Conservation (phyloP, 2,797 vertebrate genomes). For the Aulostomus chinensis region DNA sequence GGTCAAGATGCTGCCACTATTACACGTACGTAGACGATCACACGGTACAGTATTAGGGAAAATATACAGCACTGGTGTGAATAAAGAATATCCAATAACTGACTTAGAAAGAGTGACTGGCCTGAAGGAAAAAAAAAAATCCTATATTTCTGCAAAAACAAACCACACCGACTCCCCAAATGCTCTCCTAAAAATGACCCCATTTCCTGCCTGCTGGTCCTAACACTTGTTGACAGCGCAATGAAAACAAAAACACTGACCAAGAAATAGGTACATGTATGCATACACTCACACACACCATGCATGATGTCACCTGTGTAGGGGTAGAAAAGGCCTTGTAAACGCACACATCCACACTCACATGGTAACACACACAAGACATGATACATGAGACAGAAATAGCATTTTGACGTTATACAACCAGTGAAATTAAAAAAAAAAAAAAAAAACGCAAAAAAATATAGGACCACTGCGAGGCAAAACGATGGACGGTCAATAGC, state of each 20-base stretch:
- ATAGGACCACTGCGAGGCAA: slow-evolving; percentile 69
- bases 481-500: slow-evolving; percentile 72
- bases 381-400: slow-evolving; percentile 65
- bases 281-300: slow-evolving; percentile 33
- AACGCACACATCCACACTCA: slow-evolving; percentile 27
- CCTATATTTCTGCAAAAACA: too few relatives aligned
- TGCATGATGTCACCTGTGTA: slow-evolving; percentile 58
- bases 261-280: slow-evolving; percentile 54
- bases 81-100: too few relatives aligned
- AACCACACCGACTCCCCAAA: too few relatives aligned
- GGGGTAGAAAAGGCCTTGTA: slow-evolving; percentile 41
- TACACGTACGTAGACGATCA: too few relatives aligned
- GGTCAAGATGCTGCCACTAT: not conserved
- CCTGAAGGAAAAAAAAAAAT: too few relatives aligned
- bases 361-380: slow-evolving; percentile 51
- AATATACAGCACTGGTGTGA: too few relatives aligned
- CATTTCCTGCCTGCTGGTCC: slow-evolving; percentile 5
- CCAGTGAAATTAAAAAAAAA: slow-evolving; percentile 43
- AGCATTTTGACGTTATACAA: slow-evolving; percentile 70
- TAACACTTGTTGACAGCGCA: slow-evolving; percentile 38
- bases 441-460: slow-evolving; percentile 13
- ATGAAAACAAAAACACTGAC: slow-evolving; percentile 70
- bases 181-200: too few relatives aligned
- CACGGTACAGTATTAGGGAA: too few relatives aligned
- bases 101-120: too few relatives aligned